Evolutionary conservation across 1,140 invertebrate species (phyloP).

Genomic region (Trachymyrmex cornetzi): DNA sequence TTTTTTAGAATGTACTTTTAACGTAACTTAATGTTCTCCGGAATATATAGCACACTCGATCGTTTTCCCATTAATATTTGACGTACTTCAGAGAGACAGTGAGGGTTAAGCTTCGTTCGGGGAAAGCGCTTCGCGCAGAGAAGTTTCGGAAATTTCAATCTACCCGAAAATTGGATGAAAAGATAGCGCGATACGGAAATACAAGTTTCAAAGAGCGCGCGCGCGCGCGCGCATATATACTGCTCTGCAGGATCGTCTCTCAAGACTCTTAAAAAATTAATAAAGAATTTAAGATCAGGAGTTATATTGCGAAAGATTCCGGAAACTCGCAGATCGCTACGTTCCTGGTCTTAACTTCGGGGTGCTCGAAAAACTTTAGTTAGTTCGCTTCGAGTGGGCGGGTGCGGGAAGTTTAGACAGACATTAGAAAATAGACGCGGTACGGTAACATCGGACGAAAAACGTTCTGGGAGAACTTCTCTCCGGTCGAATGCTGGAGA

Average conservation of each 20-base stretch:
- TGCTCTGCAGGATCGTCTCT: neutral
- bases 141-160: constrained; percentile 70
- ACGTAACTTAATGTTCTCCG: neutral
- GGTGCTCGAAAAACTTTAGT: constrained; percentile 64
- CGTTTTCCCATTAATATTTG: constrained; percentile 46
- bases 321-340: constrained; percentile 40
- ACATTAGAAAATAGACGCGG: constrained; percentile 65
- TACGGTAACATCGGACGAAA: constrained; percentile 33
- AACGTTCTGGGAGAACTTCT: constrained; percentile 62
- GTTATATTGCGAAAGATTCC: constrained; percentile 35
- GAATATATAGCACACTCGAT: neutral
- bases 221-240: constrained; percentile 24
- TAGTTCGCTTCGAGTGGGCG: constrained; percentile 49
- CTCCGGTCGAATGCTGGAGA: constrained; percentile 30
- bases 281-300: constrained; percentile 68
- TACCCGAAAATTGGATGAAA: constrained; percentile 65
- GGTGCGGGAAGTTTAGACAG: constrained; percentile 62
- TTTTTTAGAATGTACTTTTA: neutral
- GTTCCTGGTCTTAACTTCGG: constrained; percentile 61
- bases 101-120: constrained; percentile 60
- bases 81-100: constrained; percentile 10
- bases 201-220: constrained; percentile 19
- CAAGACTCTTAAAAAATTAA: constrained; percentile 65
- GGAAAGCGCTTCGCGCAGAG: neutral
- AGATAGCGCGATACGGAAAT: constrained; percentile 56